Percentiles rank a stretch among this genome's conserved stretches.
Conservation (phyloP, 2,888 invertebrate species). For the Melieria picta region DNA sequence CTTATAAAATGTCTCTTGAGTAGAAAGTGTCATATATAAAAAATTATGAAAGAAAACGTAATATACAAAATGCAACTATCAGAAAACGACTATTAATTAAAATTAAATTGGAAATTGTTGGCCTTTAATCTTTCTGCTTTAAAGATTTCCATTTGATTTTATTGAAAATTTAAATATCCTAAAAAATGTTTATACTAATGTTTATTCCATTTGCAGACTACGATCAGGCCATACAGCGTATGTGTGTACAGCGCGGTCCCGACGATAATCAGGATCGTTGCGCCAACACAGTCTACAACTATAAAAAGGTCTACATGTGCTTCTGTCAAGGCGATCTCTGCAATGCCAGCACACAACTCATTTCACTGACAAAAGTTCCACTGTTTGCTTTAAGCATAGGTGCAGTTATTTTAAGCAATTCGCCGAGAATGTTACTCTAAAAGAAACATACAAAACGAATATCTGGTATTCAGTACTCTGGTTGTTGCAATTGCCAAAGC, state of each 20-base stretch:
- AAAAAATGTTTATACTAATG: background rate
- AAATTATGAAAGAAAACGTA: no score
- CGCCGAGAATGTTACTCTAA: no score
- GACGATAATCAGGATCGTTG: constrained; percentile 90
- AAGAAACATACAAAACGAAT: no score
- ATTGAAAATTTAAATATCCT: background rate
- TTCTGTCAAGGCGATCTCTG: constrained; percentile 92
- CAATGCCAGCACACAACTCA: constrained; percentile 66
- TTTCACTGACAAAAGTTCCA: background rate
- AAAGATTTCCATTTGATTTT: background rate
- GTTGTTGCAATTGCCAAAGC: no score
- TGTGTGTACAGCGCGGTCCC: constrained; percentile 87
- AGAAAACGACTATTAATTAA: no score
- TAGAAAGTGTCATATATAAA: no score
- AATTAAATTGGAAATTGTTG: background rate
- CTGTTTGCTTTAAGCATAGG: background rate
- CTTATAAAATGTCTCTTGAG: no score
- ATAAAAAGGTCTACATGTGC: constrained; percentile 88
- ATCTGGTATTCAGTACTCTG: no score
- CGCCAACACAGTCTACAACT: constrained; percentile 84
- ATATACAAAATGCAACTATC: no score
- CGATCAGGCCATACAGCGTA: constrained; percentile 86
- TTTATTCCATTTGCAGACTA: constrained; percentile 72
- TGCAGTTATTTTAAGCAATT: background rate
- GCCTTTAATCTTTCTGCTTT: background rate